Conservation (phyloP, 2,888 invertebrate genomes). For the Caenorhabditis doughertyi region DNA sequence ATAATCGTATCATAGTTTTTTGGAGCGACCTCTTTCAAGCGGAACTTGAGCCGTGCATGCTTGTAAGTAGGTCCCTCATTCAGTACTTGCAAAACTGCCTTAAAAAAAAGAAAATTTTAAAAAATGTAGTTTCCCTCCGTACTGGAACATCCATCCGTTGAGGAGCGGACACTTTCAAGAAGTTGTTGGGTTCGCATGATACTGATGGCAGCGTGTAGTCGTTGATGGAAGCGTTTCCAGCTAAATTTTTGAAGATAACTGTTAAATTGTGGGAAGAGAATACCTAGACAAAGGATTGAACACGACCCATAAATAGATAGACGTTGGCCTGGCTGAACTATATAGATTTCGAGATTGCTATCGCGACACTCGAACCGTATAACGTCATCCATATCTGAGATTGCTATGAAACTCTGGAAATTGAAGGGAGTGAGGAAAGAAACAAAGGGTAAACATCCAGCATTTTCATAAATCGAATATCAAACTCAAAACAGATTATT, state of each 20-base stretch:
- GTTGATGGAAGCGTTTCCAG: constrained; percentile 54
- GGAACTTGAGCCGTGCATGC: constrained; percentile 39
- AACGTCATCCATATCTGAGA: constrained; percentile 18
- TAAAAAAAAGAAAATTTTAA: background rate
- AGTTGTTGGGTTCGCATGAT: constrained; percentile 38
- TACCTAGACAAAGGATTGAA: constrained; percentile 57
- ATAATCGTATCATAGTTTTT: constrained; percentile 37
- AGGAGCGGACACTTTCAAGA: constrained; percentile 55
- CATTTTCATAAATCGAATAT: background rate
- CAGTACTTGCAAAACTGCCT: constrained; percentile 43
- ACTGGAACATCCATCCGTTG: constrained; percentile 57
- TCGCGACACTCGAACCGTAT: constrained; percentile 45
- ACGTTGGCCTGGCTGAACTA: constrained; percentile 51
- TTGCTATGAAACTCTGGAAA: background rate
- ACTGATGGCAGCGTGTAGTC: constrained; percentile 40
- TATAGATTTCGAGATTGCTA: constrained; percentile 35
- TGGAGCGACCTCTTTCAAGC: constrained; percentile 55
- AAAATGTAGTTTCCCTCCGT: background rate
- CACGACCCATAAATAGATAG: constrained; percentile 58
- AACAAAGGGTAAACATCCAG: background rate
- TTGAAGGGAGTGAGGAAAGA: no score
- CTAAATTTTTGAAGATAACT: constrained; percentile 8
- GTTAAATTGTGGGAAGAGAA: background rate
- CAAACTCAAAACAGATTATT: background rate
- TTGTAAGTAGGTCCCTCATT: constrained; percentile 35